Percentiles rank a stretch among this genome's conserved stretches.
These are phyloP conservation scores for Molanna angustata DNA, from an alignment of 2,888 invertebrate genomes.

Conservation along the genomic window DNA sequence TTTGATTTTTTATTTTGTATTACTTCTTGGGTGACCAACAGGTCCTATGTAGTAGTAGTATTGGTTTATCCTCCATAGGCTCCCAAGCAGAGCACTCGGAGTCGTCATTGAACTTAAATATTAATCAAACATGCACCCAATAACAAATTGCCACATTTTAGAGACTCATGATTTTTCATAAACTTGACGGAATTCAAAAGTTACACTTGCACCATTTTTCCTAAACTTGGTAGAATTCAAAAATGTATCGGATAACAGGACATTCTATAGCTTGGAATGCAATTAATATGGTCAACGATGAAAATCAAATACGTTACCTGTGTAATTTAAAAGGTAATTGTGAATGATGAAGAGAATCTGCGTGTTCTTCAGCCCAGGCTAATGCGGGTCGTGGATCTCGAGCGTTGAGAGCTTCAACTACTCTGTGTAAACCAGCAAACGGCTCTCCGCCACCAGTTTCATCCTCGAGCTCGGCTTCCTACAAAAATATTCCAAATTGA, in stretches of 20 bases:
- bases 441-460: slow-evolving; percentile 69
- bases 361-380: slow-evolving; percentile 79
- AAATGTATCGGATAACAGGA: too few relatives aligned
- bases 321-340: slow-evolving; percentile 51
- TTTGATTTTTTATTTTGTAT: too few relatives aligned
- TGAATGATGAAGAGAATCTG: slow-evolving; percentile 63
- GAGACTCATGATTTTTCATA: background rate
- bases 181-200: background rate
- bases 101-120: too few relatives aligned
- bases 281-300: too few relatives aligned
- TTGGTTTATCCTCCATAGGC: too few relatives aligned
- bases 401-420: slow-evolving; percentile 80
- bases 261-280: too few relatives aligned
- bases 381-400: slow-evolving; percentile 82
- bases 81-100: too few relatives aligned
- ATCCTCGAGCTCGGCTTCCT: slow-evolving; percentile 68
- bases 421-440: slow-evolving; percentile 70
- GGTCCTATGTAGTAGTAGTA: too few relatives aligned
- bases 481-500: slow-evolving; percentile 32
- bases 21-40: too few relatives aligned
- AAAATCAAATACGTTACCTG: slow-evolving; percentile 36
- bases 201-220: background rate
- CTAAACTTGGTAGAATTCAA: background rate
- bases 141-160: too few relatives aligned
- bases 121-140: too few relatives aligned